Percentiles rank a stretch among this genome's conserved stretches.
Conservation (phyloP, 2,113 vertebrate species). For the Hypocryptadius cinnamomeus region DNA sequence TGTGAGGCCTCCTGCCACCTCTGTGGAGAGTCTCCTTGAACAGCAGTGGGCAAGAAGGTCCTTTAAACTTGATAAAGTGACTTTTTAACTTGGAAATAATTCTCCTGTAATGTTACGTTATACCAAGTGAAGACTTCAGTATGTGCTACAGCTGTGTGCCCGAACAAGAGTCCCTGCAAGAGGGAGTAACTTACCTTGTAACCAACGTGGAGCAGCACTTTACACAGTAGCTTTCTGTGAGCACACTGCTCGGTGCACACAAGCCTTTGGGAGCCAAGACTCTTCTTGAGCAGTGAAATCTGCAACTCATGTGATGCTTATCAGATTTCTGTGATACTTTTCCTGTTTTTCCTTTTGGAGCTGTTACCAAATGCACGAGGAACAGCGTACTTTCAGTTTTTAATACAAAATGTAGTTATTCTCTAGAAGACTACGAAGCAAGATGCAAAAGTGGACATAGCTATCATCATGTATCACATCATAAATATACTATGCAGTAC, state of each 20-base stretch:
- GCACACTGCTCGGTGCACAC: rapidly evolving
- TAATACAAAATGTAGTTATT: neutral
- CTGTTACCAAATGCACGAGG: neutral
- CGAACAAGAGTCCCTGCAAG: too few species aligned
- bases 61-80: too few species aligned
- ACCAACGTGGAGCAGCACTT: rapidly evolving
- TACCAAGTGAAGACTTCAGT: rapidly evolving
- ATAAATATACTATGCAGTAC: rapidly evolving
- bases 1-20: neutral
- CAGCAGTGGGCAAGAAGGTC: neutral
- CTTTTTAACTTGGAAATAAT: neutral
- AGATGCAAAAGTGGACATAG: neutral
- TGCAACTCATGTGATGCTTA: neutral
- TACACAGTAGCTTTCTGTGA: rapidly evolving
- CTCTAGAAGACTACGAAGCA: neutral
- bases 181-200: neutral
- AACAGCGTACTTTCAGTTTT: neutral
- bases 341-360: neutral
- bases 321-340: rapidly evolving
- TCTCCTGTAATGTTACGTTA: neutral
- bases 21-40: rapidly evolving
- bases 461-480: neutral
- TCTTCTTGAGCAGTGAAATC: neutral
- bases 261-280: neutral
- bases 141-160: neutral